Conservation (phyloP, 2,888 invertebrate genomes). For the Tolmerus cingulatus region DNA sequence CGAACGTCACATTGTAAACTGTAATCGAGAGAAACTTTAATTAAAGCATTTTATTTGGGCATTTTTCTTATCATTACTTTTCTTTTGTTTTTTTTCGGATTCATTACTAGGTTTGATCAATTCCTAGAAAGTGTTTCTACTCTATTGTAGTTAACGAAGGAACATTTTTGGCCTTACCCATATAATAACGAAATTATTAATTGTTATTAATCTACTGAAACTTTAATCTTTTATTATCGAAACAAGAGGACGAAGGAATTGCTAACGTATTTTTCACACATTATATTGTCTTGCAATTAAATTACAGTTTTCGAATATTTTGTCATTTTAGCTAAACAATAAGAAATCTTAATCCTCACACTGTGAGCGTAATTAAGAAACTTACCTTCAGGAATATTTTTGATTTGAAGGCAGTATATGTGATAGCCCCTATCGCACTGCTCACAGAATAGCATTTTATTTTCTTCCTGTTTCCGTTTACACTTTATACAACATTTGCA, state of each 20-base stretch:
- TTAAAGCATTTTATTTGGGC: neutral
- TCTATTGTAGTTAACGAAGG: neutral
- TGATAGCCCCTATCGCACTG: conserved; percentile 94
- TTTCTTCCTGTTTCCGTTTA: conserved; percentile 81
- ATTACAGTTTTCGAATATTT: neutral
- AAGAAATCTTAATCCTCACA: neutral
- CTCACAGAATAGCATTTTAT: conserved; percentile 94
- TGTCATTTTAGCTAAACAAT: neutral
- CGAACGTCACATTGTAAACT: neutral
- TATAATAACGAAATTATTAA: neutral
- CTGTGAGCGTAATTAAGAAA: conserved; percentile 24
- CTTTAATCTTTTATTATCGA: neutral
- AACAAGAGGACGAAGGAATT: neutral
- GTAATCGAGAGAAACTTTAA: neutral
- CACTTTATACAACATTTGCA: conserved; percentile 92
- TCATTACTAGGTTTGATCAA: neutral
- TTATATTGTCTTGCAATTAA: neutral
- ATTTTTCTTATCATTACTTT: neutral
- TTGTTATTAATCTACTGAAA: neutral
- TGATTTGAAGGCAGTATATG: conserved; percentile 87
- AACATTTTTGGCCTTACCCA: neutral
- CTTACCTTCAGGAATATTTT: conserved; percentile 79
- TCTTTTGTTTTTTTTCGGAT: neutral
- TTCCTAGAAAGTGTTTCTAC: neutral
- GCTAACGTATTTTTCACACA: neutral